Evolutionary conservation across 2,888 invertebrate genomes (phyloP), one percentile per base, ranked within the genome.

Genomic region (Drosophila formosana): DNA sequence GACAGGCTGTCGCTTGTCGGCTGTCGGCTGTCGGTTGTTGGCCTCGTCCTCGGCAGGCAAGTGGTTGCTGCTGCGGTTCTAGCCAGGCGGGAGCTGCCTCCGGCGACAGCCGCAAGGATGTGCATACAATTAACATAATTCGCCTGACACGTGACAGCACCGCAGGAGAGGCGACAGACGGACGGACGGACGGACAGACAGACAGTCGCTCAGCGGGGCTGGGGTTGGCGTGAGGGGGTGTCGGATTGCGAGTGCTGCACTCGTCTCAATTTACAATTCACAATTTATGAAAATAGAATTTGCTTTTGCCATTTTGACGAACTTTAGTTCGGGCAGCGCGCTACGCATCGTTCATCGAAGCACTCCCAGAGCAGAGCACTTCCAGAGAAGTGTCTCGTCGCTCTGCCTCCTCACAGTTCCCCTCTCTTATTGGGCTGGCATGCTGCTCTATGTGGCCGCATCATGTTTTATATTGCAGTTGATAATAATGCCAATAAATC

Each of bases 41-140:
- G 13, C 30, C 18, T 30, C 49, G 37, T 23, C 55, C 32, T 37
- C 28, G 43, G 30, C 47, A 23, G 75, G 75, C 43, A 70, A 75
- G 47, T 53, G 63, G 60, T 68, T 51, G 60, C 74, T 51, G 60
- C 68, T 51, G 70, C 25, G 49, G 72, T n/a, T 37, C 34, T 28
- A 9, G 28, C n/a, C 3, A n/a, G 11, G 23, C 28, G 43, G 61
- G 28, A 39, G 43, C 26, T 57, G 56, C 45, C 49, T 57, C 23
- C 7, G 64, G 52, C 43, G 13, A 65, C 68, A 63, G 77, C 85
- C 84, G 50, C 89, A 88, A 88, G 84, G 79, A 87, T 89, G 81
- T 89, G 82, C 82, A 86, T 83, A 77, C 91, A 91, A 91, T 91
- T 91, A 91, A 85, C 91, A 91, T 91, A 92, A 92, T 92, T 92